Base-by-base conservation (phyloP, 30 jellyfish, hydroid and myxozoan species). In the Hydractinia symbiolongicarpus region DNA sequence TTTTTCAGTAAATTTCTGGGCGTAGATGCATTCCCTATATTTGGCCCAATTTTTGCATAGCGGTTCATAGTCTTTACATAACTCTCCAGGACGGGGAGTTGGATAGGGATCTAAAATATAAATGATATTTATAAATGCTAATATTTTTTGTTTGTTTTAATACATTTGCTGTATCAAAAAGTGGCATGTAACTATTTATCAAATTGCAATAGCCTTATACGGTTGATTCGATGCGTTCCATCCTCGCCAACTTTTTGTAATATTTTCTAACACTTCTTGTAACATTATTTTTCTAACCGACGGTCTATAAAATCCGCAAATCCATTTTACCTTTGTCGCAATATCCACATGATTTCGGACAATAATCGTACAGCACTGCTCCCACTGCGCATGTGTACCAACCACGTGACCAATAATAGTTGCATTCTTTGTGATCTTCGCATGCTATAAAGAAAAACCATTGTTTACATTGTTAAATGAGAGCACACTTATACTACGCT, bases 321-420 rank as follows among this genome's bases (percentile, higher is more conserved):
- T 16, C 17, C 69, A 11, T 58, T 58, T 64, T 64, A 64, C 74
- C 74, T 64, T 64, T 7, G 40, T 64, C 80, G 5, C 80, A 71
- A 15, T 20, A 5, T 9, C 67, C 67, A 53, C 80, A 71, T 20
- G 11, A 19, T 53, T 71, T 71, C 80, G 50, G 50, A 71, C 80
- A 71, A 71, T n/a, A 7, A 20, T 71, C 67, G 13, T 50, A 71
- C 9, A 71, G 61, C 30, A 50, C 80, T 19, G 60, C 80, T 8
- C 80, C 80, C 56, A 71, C 80, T 5, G 9, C n/a, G 80, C 80
- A 71, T 8, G 80, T 71, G 80, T 71, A 71, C 80, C 80, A 71
- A 9, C 80, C 80, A 9, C 80, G 80, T 71, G 80, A 71, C 80
- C 80, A 71, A 71, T 71, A 71, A 53, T 5, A 20, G 56, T 71